These are phyloP conservation scores for Ceyx melanurus DNA, from an alignment of 2,113 vertebrate species.

Conservation along the genomic window DNA sequence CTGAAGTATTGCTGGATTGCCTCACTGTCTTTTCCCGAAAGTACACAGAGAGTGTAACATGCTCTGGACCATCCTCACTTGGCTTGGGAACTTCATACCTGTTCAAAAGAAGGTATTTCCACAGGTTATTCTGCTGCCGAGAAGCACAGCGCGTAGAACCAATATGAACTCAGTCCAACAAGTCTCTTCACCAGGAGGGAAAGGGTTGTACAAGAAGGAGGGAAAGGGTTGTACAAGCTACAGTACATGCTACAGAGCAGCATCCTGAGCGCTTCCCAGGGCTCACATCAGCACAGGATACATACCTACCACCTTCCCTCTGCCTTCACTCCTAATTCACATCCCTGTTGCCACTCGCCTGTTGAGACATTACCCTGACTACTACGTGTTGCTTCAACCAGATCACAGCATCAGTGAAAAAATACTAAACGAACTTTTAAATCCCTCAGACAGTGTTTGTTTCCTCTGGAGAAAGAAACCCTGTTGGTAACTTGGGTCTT, in stretches of 20 bases:
- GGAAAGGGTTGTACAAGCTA: background rate
- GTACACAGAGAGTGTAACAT: slow-evolving; percentile 88
- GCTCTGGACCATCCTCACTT: slow-evolving; percentile 55
- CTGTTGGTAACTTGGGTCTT: background rate
- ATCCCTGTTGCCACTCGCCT: background rate
- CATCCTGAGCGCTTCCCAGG: background rate
- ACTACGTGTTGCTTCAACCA: background rate
- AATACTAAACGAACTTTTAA: background rate
- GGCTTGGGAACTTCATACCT: slow-evolving; percentile 86
- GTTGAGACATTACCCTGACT: background rate
- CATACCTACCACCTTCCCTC: background rate
- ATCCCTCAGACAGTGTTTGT: background rate
- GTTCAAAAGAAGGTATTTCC: slow-evolving; percentile 39
- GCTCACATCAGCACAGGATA: background rate
- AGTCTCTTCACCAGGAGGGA: background rate
- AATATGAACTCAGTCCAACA: background rate
- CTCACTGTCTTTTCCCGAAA: slow-evolving; percentile 90
- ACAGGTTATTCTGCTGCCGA: background rate
- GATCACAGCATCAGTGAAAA: background rate
- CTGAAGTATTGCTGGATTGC: slow-evolving; percentile 79
- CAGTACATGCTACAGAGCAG: background rate
- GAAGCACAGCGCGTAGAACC: background rate
- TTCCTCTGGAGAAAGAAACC: background rate
- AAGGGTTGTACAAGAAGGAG: background rate
- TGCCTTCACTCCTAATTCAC: background rate